Percentiles rank a stretch among this genome's conserved stretches.
phyloP scores from a whole-genome alignment of 2,113 vertebrate species.

The Phrynosoma blainvillii region DNA sequence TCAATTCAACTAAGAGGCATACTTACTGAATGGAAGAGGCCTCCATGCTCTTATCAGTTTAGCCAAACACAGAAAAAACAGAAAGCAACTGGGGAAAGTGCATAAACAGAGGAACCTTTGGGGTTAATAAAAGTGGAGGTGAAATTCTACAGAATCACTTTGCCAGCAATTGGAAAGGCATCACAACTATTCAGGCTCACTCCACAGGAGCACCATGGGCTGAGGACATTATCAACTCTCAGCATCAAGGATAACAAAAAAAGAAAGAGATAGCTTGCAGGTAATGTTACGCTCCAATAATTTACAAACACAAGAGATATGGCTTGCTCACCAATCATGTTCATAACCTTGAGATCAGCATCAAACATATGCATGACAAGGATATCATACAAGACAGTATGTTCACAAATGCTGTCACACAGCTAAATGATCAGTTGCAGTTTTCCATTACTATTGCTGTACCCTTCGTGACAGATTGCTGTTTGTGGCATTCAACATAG shows the following conservation, averaged over 20 bases:
- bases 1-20: conserved; percentile 55
- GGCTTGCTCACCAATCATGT: conserved; percentile 28
- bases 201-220: conserved; percentile 31
- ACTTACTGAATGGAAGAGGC: conserved; percentile 37
- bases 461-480: conserved; percentile 52
- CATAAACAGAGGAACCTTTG: conserved; percentile 65
- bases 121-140: conserved; percentile 68
- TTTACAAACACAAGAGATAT: conserved; percentile 27
- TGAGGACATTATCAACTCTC: conserved; percentile 47
- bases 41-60: conserved; percentile 61
- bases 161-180: conserved; percentile 62
- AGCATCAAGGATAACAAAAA: conserved; percentile 46
- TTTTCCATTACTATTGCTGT: conserved; percentile 35
- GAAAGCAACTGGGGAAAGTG: conserved; percentile 56
- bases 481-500: neutral
- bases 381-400: conserved; percentile 24
- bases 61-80: conserved; percentile 60
- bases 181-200: conserved; percentile 46
- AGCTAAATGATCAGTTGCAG: conserved; percentile 60
- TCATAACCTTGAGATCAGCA: conserved; percentile 41
- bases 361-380: conserved; percentile 51
- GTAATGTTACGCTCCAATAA: conserved; percentile 53
- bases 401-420: conserved; percentile 65
- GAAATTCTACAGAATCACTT: conserved; percentile 59
- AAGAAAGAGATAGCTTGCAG: conserved; percentile 30